Evolutionary conservation across 2,888 invertebrate species (phyloP).

Genomic region (Thymelicus sylvestris): DNA sequence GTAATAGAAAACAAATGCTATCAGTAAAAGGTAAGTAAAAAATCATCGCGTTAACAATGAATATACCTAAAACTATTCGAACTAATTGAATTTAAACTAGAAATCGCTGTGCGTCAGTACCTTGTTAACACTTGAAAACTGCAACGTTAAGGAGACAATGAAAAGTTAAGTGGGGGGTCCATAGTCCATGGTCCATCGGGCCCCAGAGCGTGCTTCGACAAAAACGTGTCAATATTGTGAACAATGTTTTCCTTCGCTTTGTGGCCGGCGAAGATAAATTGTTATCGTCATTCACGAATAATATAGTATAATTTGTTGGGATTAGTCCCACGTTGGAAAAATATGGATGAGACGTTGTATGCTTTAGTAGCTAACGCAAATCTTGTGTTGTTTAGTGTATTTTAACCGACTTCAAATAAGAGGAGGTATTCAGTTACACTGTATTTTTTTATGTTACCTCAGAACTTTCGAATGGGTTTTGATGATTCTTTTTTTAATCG

Average conservation of each 20-base stretch:
- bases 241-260: constrained; percentile 78
- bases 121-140: constrained; percentile 45
- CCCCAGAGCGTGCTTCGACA: constrained; percentile 64
- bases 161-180: constrained; percentile 74
- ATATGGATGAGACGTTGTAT: constrained; percentile 53
- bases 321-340: constrained; percentile 54
- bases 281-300: constrained; percentile 65
- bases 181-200: constrained; percentile 67
- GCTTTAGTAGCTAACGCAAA: too few relatives aligned
- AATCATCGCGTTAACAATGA: too few relatives aligned
- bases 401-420: too few relatives aligned
- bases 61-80: too few relatives aligned
- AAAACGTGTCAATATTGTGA: constrained; percentile 83
- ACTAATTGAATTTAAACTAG: background rate
- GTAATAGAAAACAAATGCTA: too few relatives aligned
- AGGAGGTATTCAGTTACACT: too few relatives aligned
- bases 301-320: constrained; percentile 77
- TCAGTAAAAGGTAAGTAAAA: too few relatives aligned
- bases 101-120: constrained; percentile 29
- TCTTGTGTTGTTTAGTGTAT: too few relatives aligned
- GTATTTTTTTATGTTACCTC: too few relatives aligned
- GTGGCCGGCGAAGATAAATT: constrained; percentile 80
- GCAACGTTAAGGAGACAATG: constrained; percentile 64
- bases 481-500: too few relatives aligned
- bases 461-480: too few relatives aligned